Conservation (phyloP, 64 coral and sea anemone species). For the Exaiptasia diaphana region DNA sequence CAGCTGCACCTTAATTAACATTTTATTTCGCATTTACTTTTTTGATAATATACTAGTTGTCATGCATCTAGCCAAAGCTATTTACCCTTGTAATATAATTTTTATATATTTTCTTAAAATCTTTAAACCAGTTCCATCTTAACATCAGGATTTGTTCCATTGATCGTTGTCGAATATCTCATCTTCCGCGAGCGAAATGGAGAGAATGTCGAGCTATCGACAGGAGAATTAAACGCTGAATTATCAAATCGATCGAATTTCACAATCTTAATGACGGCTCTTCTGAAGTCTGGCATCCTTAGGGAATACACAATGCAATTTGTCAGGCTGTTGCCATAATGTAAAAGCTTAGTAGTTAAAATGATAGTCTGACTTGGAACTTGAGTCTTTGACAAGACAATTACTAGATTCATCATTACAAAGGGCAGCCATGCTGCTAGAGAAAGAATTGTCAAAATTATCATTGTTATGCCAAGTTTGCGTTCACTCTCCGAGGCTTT, state of each 20-base stretch:
- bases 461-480: constrained; percentile 36
- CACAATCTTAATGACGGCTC: neutral
- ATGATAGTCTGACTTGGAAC: neutral
- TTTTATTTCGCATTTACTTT: no score
- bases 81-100: no score
- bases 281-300: constrained; percentile 47
- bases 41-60: no score
- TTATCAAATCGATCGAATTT: neutral
- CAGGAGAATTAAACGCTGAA: neutral
- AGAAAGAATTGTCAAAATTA: constrained; percentile 33
- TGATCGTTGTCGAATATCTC: neutral
- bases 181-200: neutral
- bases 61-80: no score
- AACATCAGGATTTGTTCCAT: no score
- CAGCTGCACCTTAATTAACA: no score
- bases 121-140: no score
- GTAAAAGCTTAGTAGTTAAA: constrained; percentile 27
- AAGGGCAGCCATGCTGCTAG: constrained; percentile 50
- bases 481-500: constrained; percentile 39
- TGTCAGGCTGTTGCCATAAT: constrained; percentile 37
- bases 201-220: neutral
- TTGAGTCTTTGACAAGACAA: neutral
- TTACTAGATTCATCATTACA: neutral
- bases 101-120: no score
- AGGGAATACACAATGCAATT: constrained; percentile 38